These are phyloP conservation scores for Mythimna pallens DNA, from an alignment of 2,888 invertebrate genomes.

Conservation along the genomic window DNA sequence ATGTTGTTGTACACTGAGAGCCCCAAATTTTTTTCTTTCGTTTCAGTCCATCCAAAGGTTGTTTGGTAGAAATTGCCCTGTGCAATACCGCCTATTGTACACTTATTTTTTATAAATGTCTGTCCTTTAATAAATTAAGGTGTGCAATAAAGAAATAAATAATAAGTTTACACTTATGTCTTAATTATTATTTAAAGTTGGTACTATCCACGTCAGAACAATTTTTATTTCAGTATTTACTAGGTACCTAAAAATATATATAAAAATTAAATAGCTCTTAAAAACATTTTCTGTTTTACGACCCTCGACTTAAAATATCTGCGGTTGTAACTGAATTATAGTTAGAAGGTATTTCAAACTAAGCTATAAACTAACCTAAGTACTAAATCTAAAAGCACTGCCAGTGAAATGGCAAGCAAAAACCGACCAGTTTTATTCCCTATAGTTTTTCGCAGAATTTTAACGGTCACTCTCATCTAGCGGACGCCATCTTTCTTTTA, in stretches of 20 bases:
- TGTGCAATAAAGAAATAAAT: no score
- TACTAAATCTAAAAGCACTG: constrained; percentile 51
- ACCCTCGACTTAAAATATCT: constrained; percentile 23
- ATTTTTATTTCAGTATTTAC: background rate
- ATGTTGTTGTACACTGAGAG: no score
- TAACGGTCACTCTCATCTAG: constrained; percentile 57
- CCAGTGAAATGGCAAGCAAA: constrained; percentile 29
- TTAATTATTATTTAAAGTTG: constrained; percentile 2
- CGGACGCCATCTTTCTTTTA: constrained; percentile 69
- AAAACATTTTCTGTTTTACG: constrained; percentile 43
- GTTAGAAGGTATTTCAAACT: constrained; percentile 25
- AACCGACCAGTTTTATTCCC: constrained; percentile 35
- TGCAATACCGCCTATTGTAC: no score
- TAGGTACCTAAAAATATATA: background rate
- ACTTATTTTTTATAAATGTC: no score
- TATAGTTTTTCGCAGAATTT: constrained; percentile 49
- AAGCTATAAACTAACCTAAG: constrained; percentile 42
- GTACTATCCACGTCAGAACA: background rate
- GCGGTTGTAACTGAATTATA: constrained; percentile 33
- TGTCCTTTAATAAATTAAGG: no score
- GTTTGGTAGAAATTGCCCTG: no score
- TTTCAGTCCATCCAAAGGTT: no score
- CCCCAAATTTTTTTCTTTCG: no score
- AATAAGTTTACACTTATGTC: background rate
- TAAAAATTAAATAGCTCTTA: constrained; percentile 20